Base-by-base conservation (phyloP, 2,888 invertebrate genomes). In the Vesta saturnalis region DNA sequence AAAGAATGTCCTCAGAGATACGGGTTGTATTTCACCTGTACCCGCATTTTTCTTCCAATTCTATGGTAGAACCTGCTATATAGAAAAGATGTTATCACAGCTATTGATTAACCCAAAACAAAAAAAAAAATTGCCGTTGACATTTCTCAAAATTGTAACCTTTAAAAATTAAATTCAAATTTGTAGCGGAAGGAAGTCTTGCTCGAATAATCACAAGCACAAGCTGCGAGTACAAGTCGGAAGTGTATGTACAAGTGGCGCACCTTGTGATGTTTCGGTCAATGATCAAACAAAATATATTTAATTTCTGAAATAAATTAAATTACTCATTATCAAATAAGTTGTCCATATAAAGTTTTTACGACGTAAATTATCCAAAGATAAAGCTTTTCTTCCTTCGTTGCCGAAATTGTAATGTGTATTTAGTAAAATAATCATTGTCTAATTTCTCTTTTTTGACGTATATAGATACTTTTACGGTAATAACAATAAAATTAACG, bases 121-220 rank as follows among this genome's bases (percentile, higher is more conserved):
- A n/a, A n/a, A 18, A 49, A 49, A 49, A 49, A 15, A 39, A 39
- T n/a, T 39, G 39, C 8, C 39, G 39, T 39, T 39, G 39, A 39
- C 39, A 39, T 39, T 39, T 39, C n/a, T 39, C 23, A 23, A 23
- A 23, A 23, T 23, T 39, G 10, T 30, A 8, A 39, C 39, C 8
- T n/a, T 8, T 10, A 2, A 3, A n/a, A 39, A 49, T 21, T 56
- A 56, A 54, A 52, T n/a, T 39, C 15, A 39, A 60, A 60, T 54
- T 22, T 58, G 21, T 39, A 62, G 62, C 57, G 72, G 72, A 72
- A 72, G 72, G 72, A 72, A 72, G 72, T 72, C 35, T 22, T 72
- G 72, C 69, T 72, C 69, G 69, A 72, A 47, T 64, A 64, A 66
- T 55, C 71, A 23, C 64, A 68, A 60, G 64, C 64, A 57, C 68